phyloP scores from a whole-genome alignment of 2,888 invertebrate genomes.

The Dicycla oo region DNA sequence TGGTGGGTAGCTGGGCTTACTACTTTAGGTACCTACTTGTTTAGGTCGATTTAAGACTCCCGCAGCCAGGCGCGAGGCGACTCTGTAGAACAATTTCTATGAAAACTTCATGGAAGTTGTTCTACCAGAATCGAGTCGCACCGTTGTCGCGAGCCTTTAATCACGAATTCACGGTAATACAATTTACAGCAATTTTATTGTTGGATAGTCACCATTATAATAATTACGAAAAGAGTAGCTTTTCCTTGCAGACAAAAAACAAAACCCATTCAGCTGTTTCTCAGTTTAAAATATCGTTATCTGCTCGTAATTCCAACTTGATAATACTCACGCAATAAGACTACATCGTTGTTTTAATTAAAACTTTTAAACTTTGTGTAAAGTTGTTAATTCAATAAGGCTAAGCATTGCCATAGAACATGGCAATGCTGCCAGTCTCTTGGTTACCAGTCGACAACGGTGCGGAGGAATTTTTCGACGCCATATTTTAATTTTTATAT shows the following conservation, averaged over 20 bases:
- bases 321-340: conserved; percentile 44
- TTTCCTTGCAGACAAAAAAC: neutral
- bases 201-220: neutral
- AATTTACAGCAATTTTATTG: neutral
- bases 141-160: too few species aligned
- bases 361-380: conserved; percentile 64
- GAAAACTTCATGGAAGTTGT: too few species aligned
- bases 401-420: too few species aligned
- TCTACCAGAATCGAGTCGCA: too few species aligned
- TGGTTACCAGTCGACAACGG: too few species aligned
- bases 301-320: conserved; percentile 36
- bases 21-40: neutral
- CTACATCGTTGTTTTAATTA: conserved; percentile 66
- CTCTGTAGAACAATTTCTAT: too few species aligned
- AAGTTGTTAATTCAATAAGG: conserved; percentile 55
- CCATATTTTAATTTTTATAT: too few species aligned
- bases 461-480: too few species aligned
- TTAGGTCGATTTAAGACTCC: neutral
- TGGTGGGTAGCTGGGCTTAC: neutral
- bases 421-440: too few species aligned
- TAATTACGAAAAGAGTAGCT: neutral
- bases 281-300: conserved; percentile 14
- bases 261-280: neutral
- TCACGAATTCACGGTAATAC: too few species aligned
- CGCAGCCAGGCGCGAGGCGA: too few species aligned